Evolutionary conservation across 2,113 vertebrate genomes (phyloP).

Genomic region (Corydoras maculifer): DNA sequence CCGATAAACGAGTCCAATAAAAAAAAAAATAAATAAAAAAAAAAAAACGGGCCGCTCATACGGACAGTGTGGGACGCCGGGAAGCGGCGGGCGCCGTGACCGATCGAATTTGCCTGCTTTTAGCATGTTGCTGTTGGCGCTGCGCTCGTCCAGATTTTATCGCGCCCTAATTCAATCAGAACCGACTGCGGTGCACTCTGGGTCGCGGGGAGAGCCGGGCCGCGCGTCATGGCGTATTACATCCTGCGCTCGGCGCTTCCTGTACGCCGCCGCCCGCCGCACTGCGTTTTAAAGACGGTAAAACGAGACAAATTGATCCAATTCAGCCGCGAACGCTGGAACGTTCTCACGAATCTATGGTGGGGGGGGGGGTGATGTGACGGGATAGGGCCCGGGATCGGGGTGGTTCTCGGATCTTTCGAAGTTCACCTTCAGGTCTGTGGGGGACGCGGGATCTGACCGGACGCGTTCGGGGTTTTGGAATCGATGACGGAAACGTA

Average conservation of each 20-base stretch:
- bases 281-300: neutral
- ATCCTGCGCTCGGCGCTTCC: neutral
- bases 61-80: constrained; percentile 56
- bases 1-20: no score
- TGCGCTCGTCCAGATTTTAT: constrained; percentile 67
- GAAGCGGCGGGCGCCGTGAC: constrained; percentile 53
- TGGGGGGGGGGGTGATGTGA: neutral
- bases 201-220: constrained; percentile 36
- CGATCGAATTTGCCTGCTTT: constrained; percentile 61
- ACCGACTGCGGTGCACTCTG: constrained; percentile 52
- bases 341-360: neutral
- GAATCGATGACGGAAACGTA: no score
- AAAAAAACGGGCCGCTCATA: constrained; percentile 18
- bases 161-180: constrained; percentile 73
- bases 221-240: constrained; percentile 44
- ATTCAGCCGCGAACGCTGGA: neutral
- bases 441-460: no score
- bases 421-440: no score
- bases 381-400: neutral
- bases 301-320: neutral
- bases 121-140: constrained; percentile 69
- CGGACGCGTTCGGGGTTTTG: neutral
- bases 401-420: no score
- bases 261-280: neutral
- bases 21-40: neutral